phyloP scores from a whole-genome alignment of 2,797 vertebrate species.

The Mormyrops attenuatus region DNA sequence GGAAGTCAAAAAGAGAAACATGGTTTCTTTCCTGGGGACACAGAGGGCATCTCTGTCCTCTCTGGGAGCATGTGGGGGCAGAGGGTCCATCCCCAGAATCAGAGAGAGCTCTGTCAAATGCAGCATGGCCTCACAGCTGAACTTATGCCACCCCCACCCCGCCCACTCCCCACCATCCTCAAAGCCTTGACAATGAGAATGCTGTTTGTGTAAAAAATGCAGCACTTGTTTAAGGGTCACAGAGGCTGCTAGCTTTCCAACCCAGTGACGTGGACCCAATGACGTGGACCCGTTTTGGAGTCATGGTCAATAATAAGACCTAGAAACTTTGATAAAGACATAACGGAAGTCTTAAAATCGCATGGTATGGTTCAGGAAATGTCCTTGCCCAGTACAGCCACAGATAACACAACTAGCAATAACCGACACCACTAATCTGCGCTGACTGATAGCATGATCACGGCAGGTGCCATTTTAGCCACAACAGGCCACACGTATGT shows the following conservation, averaged over 20 bases:
- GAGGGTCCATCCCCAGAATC: background rate
- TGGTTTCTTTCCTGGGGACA: background rate
- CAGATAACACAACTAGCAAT: background rate
- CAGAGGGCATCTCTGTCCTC: slow-evolving; percentile 8
- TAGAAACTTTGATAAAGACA: background rate
- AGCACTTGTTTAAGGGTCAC: background rate
- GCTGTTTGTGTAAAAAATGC: slow-evolving; percentile 14
- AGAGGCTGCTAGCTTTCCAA: background rate
- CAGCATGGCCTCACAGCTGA: background rate
- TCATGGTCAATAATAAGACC: background rate
- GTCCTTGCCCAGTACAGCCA: background rate
- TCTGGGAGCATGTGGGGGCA: background rate
- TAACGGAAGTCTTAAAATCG: background rate
- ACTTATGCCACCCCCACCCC: background rate
- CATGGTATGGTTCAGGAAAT: background rate
- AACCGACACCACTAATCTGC: background rate
- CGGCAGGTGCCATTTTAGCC: background rate
- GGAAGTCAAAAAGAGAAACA: background rate
- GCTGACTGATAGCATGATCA: background rate
- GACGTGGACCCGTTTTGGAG: background rate
- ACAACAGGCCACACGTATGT: background rate
- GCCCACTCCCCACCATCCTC: background rate
- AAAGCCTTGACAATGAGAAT: background rate
- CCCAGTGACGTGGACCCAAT: background rate
- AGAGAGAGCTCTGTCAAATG: background rate